Conservation (phyloP, 1,140 invertebrate genomes). For the Lepidotrigona ventralis region DNA sequence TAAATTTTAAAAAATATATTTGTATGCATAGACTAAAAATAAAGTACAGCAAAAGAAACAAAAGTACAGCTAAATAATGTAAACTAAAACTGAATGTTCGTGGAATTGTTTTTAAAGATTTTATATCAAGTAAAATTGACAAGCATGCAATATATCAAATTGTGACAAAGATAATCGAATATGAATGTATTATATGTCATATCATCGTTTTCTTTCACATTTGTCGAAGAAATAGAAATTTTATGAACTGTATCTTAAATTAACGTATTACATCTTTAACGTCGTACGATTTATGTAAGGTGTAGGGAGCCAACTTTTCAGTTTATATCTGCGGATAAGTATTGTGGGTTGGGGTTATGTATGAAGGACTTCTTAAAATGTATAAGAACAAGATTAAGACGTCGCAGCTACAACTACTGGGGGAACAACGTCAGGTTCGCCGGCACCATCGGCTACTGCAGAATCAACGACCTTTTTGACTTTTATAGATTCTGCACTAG, state of each 20-base stretch:
- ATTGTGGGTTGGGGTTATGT: slow-evolving; percentile 75
- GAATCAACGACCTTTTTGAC: slow-evolving; percentile 77
- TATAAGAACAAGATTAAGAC: slow-evolving; percentile 76
- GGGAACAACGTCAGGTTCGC: slow-evolving; percentile 75
- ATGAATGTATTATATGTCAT: slow-evolving; percentile 66
- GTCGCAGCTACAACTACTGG: slow-evolving; percentile 77
- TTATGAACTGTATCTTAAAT: slow-evolving; percentile 72
- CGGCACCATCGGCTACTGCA: slow-evolving; percentile 71
- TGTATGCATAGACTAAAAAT: slow-evolving; percentile 1
- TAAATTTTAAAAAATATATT: slow-evolving; percentile 4
- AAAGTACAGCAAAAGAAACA: slow-evolving; percentile 22
- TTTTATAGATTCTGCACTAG: slow-evolving; percentile 73
- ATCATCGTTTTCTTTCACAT: slow-evolving; percentile 67
- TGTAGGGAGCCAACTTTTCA: slow-evolving; percentile 71
- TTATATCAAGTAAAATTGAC: slow-evolving; percentile 32
- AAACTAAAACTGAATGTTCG: slow-evolving; percentile 36
- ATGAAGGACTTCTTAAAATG: slow-evolving; percentile 72
- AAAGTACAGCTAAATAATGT: background rate
- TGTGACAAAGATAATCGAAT: slow-evolving; percentile 69
- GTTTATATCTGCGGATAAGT: slow-evolving; percentile 78
- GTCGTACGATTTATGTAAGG: slow-evolving; percentile 73
- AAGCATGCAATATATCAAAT: slow-evolving; percentile 20
- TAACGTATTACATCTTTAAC: slow-evolving; percentile 74
- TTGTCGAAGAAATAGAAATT: slow-evolving; percentile 70
- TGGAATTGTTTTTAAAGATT: background rate